Conservation (phyloP, 2,113 vertebrate species). For the Agapornis roseicollis region DNA sequence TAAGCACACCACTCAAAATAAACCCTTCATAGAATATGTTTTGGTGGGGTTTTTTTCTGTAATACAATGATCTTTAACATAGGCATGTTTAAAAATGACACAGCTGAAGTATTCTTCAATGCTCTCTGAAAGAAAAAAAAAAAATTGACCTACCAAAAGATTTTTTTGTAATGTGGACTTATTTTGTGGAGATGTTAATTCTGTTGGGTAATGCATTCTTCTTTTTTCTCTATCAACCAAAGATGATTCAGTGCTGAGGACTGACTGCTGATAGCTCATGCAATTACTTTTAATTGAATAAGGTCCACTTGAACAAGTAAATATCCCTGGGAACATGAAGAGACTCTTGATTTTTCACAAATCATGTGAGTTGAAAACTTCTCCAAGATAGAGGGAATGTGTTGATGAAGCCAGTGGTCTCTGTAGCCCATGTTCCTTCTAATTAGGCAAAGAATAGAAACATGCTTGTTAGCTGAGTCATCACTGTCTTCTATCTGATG, state of each 20-base stretch:
- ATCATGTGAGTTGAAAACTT: not conserved
- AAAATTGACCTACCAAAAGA: not conserved
- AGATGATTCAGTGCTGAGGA: not conserved
- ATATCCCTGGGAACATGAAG: not conserved
- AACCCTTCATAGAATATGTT: fast-evolving
- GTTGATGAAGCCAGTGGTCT: not conserved
- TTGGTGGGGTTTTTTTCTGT: not conserved
- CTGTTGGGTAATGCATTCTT: not conserved
- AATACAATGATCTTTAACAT: not conserved
- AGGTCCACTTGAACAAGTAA: not conserved
- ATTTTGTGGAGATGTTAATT: not conserved
- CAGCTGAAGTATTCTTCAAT: not conserved
- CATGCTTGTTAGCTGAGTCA: not conserved
- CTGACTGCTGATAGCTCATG: not conserved
- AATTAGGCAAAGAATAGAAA: not conserved
- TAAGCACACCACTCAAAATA: not conserved
- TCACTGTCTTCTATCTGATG: not conserved
- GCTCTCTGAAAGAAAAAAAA: not conserved
- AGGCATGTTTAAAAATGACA: not conserved
- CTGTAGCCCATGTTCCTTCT: not conserved
- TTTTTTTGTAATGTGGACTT: not conserved
- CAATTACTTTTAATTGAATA: not conserved
- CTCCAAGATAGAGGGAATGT: not conserved
- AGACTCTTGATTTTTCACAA: not conserved
- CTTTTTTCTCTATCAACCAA: not conserved